phyloP scores from a whole-genome alignment of 1,140 invertebrate genomes.

The Apolygus lucorum region DNA sequence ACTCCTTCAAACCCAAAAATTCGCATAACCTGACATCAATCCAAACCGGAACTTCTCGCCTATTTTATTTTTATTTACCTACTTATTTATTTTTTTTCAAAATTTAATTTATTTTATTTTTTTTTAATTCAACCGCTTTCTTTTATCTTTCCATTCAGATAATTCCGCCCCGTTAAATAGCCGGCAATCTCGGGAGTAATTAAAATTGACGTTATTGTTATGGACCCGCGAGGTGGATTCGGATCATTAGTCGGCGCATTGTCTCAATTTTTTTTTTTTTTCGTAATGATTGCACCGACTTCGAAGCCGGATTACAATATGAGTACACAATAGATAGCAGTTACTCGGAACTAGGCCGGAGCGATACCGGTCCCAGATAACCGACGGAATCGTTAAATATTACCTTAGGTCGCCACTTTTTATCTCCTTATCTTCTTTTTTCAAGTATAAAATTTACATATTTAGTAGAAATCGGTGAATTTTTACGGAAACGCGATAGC shows the following conservation, averaged over 20 bases:
- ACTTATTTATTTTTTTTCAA: neutral
- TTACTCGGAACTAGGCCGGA: neutral
- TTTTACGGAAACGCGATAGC: too few relatives aligned
- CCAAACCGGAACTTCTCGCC: too few relatives aligned
- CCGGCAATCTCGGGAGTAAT: neutral
- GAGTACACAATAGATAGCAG: neutral
- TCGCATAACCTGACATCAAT: neutral
- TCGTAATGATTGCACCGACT: neutral
- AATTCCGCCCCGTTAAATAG: neutral
- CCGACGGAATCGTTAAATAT: too few relatives aligned
- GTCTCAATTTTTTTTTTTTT: too few relatives aligned
- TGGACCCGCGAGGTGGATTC: neutral
- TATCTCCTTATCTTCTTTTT: too few relatives aligned
- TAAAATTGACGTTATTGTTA: neutral
- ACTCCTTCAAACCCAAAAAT: neutral
- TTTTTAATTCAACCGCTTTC: neutral
- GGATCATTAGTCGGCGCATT: neutral
- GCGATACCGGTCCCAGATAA: neutral
- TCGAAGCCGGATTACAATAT: neutral
- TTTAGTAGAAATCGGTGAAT: too few relatives aligned
- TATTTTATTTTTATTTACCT: too few relatives aligned
- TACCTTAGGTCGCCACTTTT: too few relatives aligned
- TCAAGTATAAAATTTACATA: too few relatives aligned
- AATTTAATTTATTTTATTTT: neutral
- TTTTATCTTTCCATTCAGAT: neutral